Base-by-base conservation (phyloP, 2,113 vertebrate genomes). In the Mesoclemmys tuberculata region DNA sequence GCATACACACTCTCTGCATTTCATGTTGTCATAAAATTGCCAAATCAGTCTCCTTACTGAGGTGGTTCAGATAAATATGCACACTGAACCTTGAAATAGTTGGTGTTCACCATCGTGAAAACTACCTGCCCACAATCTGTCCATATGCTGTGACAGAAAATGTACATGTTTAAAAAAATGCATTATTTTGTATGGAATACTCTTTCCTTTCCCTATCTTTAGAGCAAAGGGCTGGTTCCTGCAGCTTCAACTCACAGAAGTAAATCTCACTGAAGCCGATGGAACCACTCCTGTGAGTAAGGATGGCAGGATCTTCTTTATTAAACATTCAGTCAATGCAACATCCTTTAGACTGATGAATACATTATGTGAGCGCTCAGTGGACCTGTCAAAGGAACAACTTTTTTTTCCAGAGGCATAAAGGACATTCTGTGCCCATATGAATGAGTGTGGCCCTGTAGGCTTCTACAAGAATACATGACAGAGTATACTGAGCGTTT, bases 251-350 rank as follows among this genome's bases (percentile, higher is more conserved):
- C 24, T 48, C 74, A 14, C n/a, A 41, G 13, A 13, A 52, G 12
- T 18, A 90, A 24, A 2, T 0, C n/a, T 5, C 14, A 64, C n/a
- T 49, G n/a, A 75, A 82, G 41, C 41, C 27, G 29, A 81, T 35
- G 22, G 22, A 93, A 88, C 75, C 29, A 68, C 13, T 82, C 10
- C 19, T 77, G 8, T 24, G 90, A 68, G 74, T 83, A 92, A 14
- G 3, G 5, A 24, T 22, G n/a, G 2, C 5, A 77, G 35, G 4
- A 82, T 61, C 19, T 26, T 78, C 49, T 74, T 83, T 61, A 75
- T 90, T 80, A 86, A 91, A 61, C 4, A 46, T 61, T 84, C 4
- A 44, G 82, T 85, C 82, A 75, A 94, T 82, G 16, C 46, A 93
- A 58, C 0, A 2, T 0, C 0, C 82, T 87, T 26, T 7, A 49